Conservation (phyloP, 2,797 vertebrate genomes). For the Myotis findleyi region DNA sequence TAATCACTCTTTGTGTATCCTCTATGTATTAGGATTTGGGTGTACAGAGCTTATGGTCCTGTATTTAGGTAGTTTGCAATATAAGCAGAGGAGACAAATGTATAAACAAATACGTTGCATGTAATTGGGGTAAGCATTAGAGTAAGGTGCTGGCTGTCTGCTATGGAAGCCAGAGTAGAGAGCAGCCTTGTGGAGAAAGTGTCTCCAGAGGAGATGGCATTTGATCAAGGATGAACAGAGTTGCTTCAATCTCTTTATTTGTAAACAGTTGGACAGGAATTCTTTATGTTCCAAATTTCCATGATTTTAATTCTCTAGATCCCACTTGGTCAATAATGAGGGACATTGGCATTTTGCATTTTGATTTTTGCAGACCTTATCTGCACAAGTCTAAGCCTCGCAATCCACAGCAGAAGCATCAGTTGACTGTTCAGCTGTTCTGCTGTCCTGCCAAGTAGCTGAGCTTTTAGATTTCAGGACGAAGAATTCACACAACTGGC, state of each 20-base stretch:
- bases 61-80: not conserved
- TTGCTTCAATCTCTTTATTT: not conserved
- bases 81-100: not conserved
- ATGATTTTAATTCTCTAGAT: not conserved
- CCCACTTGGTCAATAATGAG: not conserved
- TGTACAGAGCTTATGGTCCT: not conserved
- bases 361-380: conserved; percentile 40
- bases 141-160: not conserved
- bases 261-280: not conserved
- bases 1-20: not conserved
- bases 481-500: conserved; percentile 72
- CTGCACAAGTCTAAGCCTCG: not conserved
- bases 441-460: conserved; percentile 60
- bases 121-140: not conserved
- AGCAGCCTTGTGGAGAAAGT: not conserved
- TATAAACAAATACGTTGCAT: not conserved
- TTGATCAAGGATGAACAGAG: not conserved
- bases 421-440: conserved; percentile 57
- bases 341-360: not conserved
- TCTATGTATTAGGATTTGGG: not conserved
- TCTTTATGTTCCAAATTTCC: not conserved
- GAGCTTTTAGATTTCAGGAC: conserved; percentile 70
- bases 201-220: not conserved
- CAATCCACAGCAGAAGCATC: not conserved
- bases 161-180: not conserved